phyloP scores from a whole-genome alignment of 2,797 vertebrate genomes.

The Cirrhinus molitorella region DNA sequence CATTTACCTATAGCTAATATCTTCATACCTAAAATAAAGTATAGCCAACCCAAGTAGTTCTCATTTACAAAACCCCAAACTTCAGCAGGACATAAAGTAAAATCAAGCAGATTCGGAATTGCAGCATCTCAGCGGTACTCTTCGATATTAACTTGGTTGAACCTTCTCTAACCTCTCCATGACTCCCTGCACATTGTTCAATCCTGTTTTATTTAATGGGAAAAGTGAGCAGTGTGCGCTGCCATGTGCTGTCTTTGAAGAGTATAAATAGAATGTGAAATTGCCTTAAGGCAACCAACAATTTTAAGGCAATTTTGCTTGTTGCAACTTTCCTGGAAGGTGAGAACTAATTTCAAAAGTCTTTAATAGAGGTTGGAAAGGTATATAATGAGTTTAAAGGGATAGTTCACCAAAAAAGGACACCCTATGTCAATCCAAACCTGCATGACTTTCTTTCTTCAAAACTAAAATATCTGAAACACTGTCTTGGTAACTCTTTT shows the following conservation, averaged over 20 bases:
- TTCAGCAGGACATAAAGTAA: background rate
- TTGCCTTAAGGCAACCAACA: slow-evolving; percentile 45
- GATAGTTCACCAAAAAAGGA: background rate
- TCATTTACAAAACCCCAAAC: background rate
- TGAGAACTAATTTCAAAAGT: slow-evolving; percentile 60
- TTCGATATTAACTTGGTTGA: slow-evolving; percentile 66
- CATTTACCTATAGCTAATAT: background rate
- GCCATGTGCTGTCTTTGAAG: slow-evolving; percentile 71
- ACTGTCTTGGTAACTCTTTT: background rate
- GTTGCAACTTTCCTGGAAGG: slow-evolving; percentile 46
- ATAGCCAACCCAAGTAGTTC: background rate
- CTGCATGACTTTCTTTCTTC: background rate
- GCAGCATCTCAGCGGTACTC: slow-evolving; percentile 64
- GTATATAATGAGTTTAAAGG: background rate
- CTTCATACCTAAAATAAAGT: background rate
- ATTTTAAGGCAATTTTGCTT: slow-evolving; percentile 40
- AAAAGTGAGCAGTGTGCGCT: slow-evolving; percentile 63
- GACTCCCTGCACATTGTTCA: slow-evolving; percentile 69
- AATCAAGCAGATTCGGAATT: background rate
- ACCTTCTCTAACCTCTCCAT: slow-evolving; percentile 57
- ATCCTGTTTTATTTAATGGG: slow-evolving; percentile 66
- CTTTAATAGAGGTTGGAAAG: slow-evolving; percentile 34
- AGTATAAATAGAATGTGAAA: slow-evolving; percentile 36
- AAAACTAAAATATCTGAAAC: background rate
- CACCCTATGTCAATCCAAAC: background rate